Evolutionary conservation across 2,113 vertebrate genomes (phyloP).

Genomic region (Syrrhaptes paradoxus): DNA sequence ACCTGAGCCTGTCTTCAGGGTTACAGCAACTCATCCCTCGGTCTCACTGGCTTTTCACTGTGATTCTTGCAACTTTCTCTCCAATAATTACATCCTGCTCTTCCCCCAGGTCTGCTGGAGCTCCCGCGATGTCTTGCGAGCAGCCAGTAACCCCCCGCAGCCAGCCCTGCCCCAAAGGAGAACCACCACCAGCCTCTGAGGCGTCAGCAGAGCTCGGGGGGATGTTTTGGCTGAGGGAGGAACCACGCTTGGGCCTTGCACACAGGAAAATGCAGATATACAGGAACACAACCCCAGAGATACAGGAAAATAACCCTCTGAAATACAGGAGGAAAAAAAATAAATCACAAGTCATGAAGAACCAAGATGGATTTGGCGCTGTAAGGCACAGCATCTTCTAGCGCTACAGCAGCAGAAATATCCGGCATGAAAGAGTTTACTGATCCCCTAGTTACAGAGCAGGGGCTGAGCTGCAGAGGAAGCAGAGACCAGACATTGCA

Average conservation of each 20-base stretch:
- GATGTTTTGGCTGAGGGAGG: neutral
- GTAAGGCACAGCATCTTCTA: neutral
- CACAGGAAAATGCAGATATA: neutral
- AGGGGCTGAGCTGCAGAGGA: slow-evolving; percentile 3
- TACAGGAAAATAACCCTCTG: neutral
- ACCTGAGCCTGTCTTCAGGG: neutral
- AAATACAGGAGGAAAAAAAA: accelerated
- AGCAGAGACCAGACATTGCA: neutral
- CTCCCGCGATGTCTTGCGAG: neutral
- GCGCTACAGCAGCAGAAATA: neutral
- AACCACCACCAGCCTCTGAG: accelerated
- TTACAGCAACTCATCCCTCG: neutral
- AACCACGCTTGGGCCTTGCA: neutral
- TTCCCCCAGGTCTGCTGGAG: neutral
- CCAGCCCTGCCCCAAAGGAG: neutral
- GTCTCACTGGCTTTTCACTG: neutral
- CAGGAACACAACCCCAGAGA: neutral
- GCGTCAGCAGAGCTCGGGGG: neutral
- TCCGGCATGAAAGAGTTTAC: neutral
- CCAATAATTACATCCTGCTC: neutral
- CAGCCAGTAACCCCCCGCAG: accelerated
- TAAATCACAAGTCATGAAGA: neutral
- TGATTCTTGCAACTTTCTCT: neutral
- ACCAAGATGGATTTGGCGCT: neutral
- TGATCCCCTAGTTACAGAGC: neutral